A percentile compares a stretch with the other conserved stretches of the same genome.
Evolutionary conservation across 2,113 vertebrate genomes (phyloP).

Genomic region (Sapajus apella): DNA sequence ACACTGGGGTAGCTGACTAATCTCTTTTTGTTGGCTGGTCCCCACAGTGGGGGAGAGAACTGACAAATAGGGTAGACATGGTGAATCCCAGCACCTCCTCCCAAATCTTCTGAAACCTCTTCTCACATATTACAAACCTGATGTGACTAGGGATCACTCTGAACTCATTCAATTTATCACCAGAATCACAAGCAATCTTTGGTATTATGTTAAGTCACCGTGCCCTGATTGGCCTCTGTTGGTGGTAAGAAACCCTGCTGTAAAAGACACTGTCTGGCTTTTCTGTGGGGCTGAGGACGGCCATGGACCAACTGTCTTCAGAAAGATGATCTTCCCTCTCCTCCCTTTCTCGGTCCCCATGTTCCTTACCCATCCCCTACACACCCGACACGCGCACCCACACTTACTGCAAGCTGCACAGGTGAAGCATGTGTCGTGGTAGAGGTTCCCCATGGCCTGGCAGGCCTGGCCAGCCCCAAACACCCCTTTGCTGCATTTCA

Average conservation of each 20-base stretch:
- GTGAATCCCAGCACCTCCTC: neutral
- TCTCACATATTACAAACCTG: neutral
- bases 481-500: constrained; percentile 94
- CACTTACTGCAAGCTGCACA: constrained; percentile 97
- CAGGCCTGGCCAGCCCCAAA: constrained; percentile 95
- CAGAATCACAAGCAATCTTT: neutral
- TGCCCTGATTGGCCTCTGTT: fast-evolving
- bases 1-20: neutral
- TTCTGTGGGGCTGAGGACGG: neutral
- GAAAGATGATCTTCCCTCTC: neutral
- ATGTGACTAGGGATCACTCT: neutral
- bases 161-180: neutral
- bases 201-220: neutral
- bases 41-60: neutral
- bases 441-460: constrained; percentile 97
- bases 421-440: constrained; percentile 96
- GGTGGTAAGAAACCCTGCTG: neutral
- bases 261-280: neutral
- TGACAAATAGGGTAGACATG: fast-evolving
- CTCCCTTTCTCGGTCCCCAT: fast-evolving
- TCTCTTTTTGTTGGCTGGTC: neutral
- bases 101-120: neutral
- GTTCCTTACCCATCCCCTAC: fast-evolving
- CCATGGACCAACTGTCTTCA: neutral
- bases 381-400: neutral